Percentiles rank a stretch among this genome's conserved stretches.
These are phyloP conservation scores for Rhagoletis zephyria DNA, from an alignment of 1,140 invertebrate genomes.

Conservation along the genomic window DNA sequence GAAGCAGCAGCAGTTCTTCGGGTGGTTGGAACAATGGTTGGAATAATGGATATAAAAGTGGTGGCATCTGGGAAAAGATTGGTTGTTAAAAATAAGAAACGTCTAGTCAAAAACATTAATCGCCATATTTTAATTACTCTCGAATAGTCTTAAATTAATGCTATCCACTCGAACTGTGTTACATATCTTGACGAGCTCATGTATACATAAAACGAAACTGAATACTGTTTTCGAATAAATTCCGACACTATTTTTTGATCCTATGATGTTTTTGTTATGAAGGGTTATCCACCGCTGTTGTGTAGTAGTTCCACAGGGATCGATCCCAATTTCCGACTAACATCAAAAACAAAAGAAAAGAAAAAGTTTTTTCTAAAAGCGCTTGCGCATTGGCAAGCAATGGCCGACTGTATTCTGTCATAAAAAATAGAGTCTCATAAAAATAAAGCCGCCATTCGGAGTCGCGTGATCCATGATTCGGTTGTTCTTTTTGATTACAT, in stretches of 20 bases:
- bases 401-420: no score
- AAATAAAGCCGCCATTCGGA: no score
- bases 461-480: no score
- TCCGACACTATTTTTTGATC: slow-evolving; percentile 7
- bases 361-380: no score
- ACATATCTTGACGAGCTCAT: not conserved
- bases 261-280: not conserved
- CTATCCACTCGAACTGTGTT: not conserved
- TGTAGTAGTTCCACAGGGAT: no score
- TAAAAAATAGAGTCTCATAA: no score
- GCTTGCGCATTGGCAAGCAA: no score
- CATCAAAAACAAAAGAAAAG: no score
- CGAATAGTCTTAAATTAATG: not conserved
- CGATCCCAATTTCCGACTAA: no score
- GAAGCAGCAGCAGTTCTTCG: slow-evolving; percentile 51
- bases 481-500: no score
- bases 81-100: slow-evolving; percentile 61
- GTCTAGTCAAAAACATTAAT: not conserved
- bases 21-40: slow-evolving; percentile 61
- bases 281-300: not conserved
- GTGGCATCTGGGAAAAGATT: slow-evolving; percentile 69
- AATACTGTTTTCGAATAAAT: not conserved
- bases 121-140: not conserved
- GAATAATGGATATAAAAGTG: slow-evolving; percentile 60
- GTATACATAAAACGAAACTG: not conserved